Percentiles rank a stretch among this genome's conserved stretches.
phyloP scores from a whole-genome alignment of 2,888 invertebrate genomes.

The Camptogramma bilineatum region DNA sequence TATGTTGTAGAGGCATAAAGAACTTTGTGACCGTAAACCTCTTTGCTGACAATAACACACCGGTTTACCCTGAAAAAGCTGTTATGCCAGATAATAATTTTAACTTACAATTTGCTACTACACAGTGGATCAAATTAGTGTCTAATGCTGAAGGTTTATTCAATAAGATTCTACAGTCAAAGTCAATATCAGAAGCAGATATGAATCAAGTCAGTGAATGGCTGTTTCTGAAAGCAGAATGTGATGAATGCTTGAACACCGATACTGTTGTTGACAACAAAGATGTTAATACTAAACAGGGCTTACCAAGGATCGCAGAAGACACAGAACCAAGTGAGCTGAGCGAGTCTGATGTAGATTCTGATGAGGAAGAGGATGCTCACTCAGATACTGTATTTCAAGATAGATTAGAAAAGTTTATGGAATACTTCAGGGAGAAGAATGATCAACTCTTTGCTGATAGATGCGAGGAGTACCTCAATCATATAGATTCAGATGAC shows the following conservation, averaged over 20 bases:
- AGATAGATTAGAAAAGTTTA: slow-evolving; percentile 89
- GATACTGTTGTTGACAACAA: slow-evolving; percentile 81
- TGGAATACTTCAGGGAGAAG: slow-evolving; percentile 89
- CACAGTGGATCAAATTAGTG: slow-evolving; percentile 93
- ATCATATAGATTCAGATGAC: slow-evolving; percentile 81
- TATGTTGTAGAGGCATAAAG: slow-evolving; percentile 88
- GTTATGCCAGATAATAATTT: slow-evolving; percentile 81
- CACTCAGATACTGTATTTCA: slow-evolving; percentile 88
- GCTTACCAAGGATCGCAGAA: slow-evolving; percentile 80
- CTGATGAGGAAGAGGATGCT: slow-evolving; percentile 83
- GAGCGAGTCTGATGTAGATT: slow-evolving; percentile 86
- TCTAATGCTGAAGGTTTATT: slow-evolving; percentile 94
- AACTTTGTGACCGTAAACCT: slow-evolving; percentile 90
- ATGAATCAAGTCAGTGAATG: slow-evolving; percentile 91
- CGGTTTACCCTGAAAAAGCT: slow-evolving; percentile 76
- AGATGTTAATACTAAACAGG: slow-evolving; percentile 74
- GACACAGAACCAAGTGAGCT: slow-evolving; percentile 86
- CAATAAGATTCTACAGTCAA: slow-evolving; percentile 89
- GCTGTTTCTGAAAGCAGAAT: slow-evolving; percentile 94
- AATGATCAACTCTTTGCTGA: slow-evolving; percentile 88
- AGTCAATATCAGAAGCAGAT: slow-evolving; percentile 89
- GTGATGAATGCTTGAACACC: slow-evolving; percentile 91
- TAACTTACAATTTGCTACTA: slow-evolving; percentile 92
- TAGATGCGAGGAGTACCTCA: slow-evolving; percentile 86
- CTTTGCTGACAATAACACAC: slow-evolving; percentile 88